These are phyloP conservation scores for Beaufortia kweichowensis DNA, from an alignment of 2,113 vertebrate species.

Conservation along the genomic window DNA sequence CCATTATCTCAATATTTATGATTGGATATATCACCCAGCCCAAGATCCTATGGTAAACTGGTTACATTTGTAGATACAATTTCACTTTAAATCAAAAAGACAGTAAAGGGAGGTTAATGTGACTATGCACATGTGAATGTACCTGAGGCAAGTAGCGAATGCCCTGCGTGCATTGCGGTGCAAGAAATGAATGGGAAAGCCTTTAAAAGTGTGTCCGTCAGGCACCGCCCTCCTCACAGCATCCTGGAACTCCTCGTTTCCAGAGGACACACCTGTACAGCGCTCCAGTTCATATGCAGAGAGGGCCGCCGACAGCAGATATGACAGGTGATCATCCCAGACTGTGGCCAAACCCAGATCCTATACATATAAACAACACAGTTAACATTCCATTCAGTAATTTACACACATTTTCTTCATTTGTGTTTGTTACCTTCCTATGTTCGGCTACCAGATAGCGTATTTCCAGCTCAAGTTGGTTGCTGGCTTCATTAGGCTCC, in stretches of 20 bases:
- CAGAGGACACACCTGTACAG: slow-evolving; percentile 84
- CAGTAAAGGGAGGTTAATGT: no score
- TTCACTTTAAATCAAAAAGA: no score
- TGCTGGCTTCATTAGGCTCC: slow-evolving; percentile 82
- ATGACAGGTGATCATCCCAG: slow-evolving; percentile 96
- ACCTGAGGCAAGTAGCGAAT: slow-evolving; percentile 92
- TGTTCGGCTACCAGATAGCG: slow-evolving; percentile 86
- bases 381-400: neutral
- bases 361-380: slow-evolving; percentile 62
- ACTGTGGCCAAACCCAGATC: slow-evolving; percentile 86
- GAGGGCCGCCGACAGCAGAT: slow-evolving; percentile 90
- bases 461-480: slow-evolving; percentile 90
- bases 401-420: no score
- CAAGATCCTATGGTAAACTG: no score
- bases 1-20: no score
- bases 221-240: slow-evolving; percentile 89
- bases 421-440: slow-evolving; percentile 86
- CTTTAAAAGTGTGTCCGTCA: slow-evolving; percentile 97
- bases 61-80: no score
- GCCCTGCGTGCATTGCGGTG: slow-evolving; percentile 89
- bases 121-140: neutral
- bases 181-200: slow-evolving; percentile 93
- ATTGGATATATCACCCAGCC: no score
- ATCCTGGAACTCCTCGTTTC: slow-evolving; percentile 97
- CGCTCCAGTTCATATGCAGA: slow-evolving; percentile 93